Evolutionary conservation across 2,888 invertebrate genomes (phyloP).

Genomic region (Eledona agricola): DNA sequence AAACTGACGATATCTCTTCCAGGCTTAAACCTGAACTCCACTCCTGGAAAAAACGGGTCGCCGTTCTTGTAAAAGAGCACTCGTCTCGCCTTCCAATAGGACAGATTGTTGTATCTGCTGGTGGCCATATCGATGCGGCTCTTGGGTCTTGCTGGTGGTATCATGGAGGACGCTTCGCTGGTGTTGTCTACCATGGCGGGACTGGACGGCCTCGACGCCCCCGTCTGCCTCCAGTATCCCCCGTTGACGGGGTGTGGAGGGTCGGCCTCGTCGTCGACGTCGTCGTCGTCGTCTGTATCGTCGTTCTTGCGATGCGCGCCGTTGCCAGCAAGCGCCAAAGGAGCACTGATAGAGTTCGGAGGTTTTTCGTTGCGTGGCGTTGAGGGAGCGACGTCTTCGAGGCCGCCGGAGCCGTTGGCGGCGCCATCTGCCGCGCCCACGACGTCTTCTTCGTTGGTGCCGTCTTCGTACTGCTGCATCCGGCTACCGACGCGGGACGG

Average conservation of each 20-base stretch:
- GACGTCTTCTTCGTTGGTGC: constrained; percentile 51
- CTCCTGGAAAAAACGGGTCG: constrained; percentile 89
- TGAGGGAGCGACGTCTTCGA: constrained; percentile 60
- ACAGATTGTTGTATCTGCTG: constrained; percentile 72
- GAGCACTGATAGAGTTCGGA: constrained; percentile 50
- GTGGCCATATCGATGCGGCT: constrained; percentile 66
- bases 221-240: constrained; percentile 64
- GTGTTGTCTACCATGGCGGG: constrained; percentile 67
- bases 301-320: constrained; percentile 45
- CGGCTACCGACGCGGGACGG: constrained; percentile 60
- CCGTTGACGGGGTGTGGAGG: constrained; percentile 61
- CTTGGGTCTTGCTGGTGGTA: constrained; percentile 67
- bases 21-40: constrained; percentile 88
- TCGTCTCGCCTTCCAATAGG: constrained; percentile 86
- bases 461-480: constrained; percentile 65
- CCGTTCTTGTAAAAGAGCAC: constrained; percentile 94
- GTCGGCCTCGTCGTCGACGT: constrained; percentile 48
- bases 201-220: constrained; percentile 65
- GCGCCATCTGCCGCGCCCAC: constrained; percentile 60
- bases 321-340: constrained; percentile 49
- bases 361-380: constrained; percentile 57
- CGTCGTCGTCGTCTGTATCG: constrained; percentile 57
- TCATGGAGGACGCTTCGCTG: constrained; percentile 68
- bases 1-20: constrained; percentile 87
- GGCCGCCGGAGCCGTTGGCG: constrained; percentile 56